phyloP scores from a whole-genome alignment of 2,113 vertebrate species.

The Lipotes vexillifer region DNA sequence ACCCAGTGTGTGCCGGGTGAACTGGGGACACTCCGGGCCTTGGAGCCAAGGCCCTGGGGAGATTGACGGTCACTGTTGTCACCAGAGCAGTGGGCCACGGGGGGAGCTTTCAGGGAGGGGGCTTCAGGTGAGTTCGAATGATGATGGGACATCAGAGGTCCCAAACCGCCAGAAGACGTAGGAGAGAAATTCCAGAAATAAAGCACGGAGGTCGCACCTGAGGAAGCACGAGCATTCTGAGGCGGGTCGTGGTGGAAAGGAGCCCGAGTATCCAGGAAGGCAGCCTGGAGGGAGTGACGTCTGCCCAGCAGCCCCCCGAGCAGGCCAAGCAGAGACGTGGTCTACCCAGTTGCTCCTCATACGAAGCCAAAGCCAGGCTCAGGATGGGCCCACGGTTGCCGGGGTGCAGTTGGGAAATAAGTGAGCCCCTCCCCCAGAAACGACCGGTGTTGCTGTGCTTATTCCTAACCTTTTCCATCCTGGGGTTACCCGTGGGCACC shows the following conservation, averaged over 20 bases:
- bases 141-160: neutral
- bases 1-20: accelerated
- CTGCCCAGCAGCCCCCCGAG: neutral
- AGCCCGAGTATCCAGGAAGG: neutral
- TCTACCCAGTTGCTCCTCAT: accelerated
- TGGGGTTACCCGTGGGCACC: neutral
- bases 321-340: neutral
- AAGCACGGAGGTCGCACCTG: accelerated
- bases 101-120: neutral
- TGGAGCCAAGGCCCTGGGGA: neutral
- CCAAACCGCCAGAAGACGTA: no score
- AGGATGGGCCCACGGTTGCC: accelerated
- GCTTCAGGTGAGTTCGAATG: neutral
- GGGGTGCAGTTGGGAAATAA: neutral
- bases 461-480: accelerated
- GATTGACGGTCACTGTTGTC: accelerated
- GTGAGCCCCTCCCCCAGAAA: neutral
- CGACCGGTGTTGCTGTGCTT: accelerated
- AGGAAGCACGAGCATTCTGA: neutral
- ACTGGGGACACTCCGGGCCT: neutral
- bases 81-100: neutral
- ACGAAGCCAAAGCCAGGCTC: neutral
- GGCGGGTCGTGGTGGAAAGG: neutral
- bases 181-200: neutral
- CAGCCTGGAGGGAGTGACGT: neutral